phyloP scores from a whole-genome alignment of 2,888 invertebrate genomes.

The Stenolophus ochropezus region DNA sequence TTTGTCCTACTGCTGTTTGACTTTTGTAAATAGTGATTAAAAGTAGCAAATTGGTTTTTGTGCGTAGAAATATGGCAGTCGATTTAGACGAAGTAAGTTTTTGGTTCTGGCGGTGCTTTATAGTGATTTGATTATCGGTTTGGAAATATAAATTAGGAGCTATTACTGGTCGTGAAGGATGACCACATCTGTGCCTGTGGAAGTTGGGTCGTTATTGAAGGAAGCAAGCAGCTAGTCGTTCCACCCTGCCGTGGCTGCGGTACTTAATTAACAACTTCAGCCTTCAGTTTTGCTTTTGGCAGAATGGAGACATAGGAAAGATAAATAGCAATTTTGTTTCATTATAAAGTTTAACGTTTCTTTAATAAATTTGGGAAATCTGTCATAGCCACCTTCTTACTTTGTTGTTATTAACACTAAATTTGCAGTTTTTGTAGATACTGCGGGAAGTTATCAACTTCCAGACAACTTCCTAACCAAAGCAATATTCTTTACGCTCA shows the following conservation, averaged over 20 bases:
- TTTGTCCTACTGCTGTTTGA: too few species aligned
- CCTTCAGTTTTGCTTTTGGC: background rate
- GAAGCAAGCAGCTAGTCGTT: background rate
- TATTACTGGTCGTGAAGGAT: background rate
- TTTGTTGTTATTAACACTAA: background rate
- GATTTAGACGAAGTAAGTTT: too few species aligned
- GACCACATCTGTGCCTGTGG: background rate
- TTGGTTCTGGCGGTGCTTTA: too few species aligned
- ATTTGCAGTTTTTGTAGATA: background rate
- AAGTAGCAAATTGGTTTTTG: too few species aligned
- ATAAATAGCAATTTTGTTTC: slow-evolving; percentile 12
- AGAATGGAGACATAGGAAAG: background rate
- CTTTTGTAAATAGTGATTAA: too few species aligned
- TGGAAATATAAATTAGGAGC: background rate
- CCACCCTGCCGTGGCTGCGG: background rate
- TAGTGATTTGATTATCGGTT: background rate
- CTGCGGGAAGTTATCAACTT: background rate
- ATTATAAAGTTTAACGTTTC: background rate
- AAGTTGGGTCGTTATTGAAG: background rate
- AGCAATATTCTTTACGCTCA: background rate
- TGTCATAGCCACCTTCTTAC: background rate
- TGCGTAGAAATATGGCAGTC: too few species aligned
- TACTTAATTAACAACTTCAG: background rate
- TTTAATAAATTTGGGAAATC: background rate
- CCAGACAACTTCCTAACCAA: background rate